Base-by-base conservation (phyloP, 2,797 vertebrate species). In the Cygnus olor region DNA sequence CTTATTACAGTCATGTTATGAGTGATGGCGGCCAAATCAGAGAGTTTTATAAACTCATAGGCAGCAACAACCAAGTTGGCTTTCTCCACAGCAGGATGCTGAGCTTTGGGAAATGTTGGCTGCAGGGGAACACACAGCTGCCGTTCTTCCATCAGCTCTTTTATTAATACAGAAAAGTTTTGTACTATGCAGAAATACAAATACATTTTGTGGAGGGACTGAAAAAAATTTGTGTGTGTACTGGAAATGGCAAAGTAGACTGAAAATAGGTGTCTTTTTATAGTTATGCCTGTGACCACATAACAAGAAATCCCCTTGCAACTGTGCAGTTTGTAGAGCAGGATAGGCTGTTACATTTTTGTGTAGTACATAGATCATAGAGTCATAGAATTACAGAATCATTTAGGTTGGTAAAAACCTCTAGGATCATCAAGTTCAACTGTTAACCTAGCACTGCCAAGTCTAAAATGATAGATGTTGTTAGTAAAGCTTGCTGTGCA, bases 1-100 rank as follows among this genome's bases (percentile, higher is more conserved):
- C 6, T 78, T 78, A 74, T 56, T 22, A 32, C 3, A 49, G 32
- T 56, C 61, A n/a, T 22, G 34, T n/a, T 72, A 21, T 11, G 53
- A 81, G 58, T 92, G 9, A 34, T 32, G 40, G 80, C 49, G 56
- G 40, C 56, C 66, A 73, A 90, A 84, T 73, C 56, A 45, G 24
- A 58, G 42, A 69, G 45, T 79, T 92, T 83, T 78, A 57, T 64
- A 63, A 92, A 80, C 22, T 73, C 49, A 20, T 8, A 70, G 28
- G 21, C 47, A 80, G 60, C 63, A 92, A 34, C 1, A 2, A 70
- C 65, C 49, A 86, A 81, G 8, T 38, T 44, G 68, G 69, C 88
- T 87, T 87, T 92, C 57, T 92, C 76, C 42, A 24, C 32, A 63
- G 76, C n/a, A 94, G 73, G 45, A 27, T 81, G 8, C 58, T 44